Evolutionary conservation across 2,888 invertebrate species (phyloP).

Genomic region (Pyrocoelia pectoralis): DNA sequence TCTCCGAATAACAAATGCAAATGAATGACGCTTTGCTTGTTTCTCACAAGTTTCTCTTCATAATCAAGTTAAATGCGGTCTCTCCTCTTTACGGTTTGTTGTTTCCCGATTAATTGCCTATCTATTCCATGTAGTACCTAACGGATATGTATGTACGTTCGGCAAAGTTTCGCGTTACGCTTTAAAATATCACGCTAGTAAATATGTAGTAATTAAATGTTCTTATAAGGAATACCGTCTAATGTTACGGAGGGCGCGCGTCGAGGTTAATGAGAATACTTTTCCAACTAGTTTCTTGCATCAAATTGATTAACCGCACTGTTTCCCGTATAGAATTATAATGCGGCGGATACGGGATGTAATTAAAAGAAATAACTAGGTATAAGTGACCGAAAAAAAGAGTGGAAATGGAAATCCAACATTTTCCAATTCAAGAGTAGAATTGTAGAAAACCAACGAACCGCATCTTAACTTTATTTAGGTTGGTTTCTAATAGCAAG

Average conservation of each 20-base stretch:
- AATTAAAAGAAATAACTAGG: constrained; percentile 1
- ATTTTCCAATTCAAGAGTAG: not conserved
- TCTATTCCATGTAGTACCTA: constrained; percentile 44
- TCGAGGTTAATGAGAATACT: not conserved
- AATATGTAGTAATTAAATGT: not conserved
- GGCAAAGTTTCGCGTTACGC: constrained; percentile 39
- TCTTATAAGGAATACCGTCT: not conserved
- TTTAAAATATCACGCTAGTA: constrained; percentile 8
- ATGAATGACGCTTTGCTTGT: constrained; percentile 46
- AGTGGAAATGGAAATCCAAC: not conserved
- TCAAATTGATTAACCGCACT: not conserved
- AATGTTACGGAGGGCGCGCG: not conserved
- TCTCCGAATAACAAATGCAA: constrained; percentile 48
- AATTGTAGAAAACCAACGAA: constrained; percentile 6
- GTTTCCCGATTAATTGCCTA: constrained; percentile 45
- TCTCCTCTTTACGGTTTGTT: constrained; percentile 39
- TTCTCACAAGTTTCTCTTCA: constrained; percentile 48
- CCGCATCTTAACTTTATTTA: constrained; percentile 17
- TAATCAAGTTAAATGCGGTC: constrained; percentile 46
- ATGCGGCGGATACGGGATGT: not conserved
- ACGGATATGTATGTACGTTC: too few relatives aligned
- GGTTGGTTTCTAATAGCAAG: constrained; percentile 15
- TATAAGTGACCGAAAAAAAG: not conserved
- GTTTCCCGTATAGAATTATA: not conserved
- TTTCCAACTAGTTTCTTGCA: not conserved